Base-by-base conservation (phyloP, 2,113 vertebrate species). In the Periophthalmodon schlosseri region DNA sequence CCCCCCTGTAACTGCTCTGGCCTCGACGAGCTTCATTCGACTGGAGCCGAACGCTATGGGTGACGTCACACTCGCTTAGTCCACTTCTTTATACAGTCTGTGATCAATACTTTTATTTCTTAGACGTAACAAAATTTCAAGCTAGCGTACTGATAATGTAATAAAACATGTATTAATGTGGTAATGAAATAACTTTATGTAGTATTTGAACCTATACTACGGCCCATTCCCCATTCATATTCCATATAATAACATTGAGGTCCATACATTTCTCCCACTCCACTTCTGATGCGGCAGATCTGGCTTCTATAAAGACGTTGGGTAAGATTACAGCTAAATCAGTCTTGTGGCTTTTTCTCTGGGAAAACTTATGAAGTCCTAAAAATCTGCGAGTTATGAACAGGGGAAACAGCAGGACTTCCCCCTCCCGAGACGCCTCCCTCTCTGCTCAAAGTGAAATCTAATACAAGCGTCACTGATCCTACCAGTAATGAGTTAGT, bases 401-500 rank as follows among this genome's bases (percentile, higher is more conserved):
- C 69, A 81, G 83, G 24, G 28, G 57, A 60, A 60, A 90, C 93
- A 92, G 91, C 88, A 89, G 89, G 93, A 88, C 88, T 77, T 60
- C 70, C 85, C 75, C 72, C 36, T 70, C 82, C 88, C 76, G 33
- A 83, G 73, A 78, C 75, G 74, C 58, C 24, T 34, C 60, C 60
- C 14, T 63, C 60, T 34, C 28, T 34, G 15, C 60, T 63, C 28
- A 63, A 89, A 93, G 92, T 93, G 95, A 96, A 96, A 95, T 90
- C 91, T 90, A 94, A 97, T 96, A 94, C 95, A 89, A 93, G 94
- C 91, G 93, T 94, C 94, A 94, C 93, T 94, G 93, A 95, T 95
- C 94, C 92, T 94, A 94, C 89, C 88, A 93, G 95, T 96, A 96
- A 97, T 95, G 94, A 94, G 91, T 93, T 91, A 92, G 93, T 97